Percentiles rank a stretch among this genome's conserved stretches.
Evolutionary conservation across 2,888 invertebrate species (phyloP).

Genomic region (Horisme vitalbata): DNA sequence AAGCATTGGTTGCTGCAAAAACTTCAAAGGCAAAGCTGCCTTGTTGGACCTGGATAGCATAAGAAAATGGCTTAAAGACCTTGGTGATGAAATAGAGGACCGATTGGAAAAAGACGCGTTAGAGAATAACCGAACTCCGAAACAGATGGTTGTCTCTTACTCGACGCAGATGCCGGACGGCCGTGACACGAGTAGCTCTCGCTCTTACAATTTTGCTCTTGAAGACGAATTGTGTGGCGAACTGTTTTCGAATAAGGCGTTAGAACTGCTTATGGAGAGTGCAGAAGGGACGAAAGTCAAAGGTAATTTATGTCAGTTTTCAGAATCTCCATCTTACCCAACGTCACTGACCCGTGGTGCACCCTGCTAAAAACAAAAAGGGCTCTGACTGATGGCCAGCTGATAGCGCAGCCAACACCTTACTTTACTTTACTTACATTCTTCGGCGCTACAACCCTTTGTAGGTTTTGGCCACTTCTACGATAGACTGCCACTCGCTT

Average conservation of each 20-base stretch:
- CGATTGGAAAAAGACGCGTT: constrained; percentile 90
- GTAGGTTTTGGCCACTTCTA: too few relatives aligned
- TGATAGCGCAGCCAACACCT: too few relatives aligned
- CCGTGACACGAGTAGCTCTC: constrained; percentile 85
- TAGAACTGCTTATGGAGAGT: constrained; percentile 86
- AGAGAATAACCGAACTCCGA: constrained; percentile 92
- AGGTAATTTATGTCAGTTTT: constrained; percentile 45
- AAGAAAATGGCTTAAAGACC: constrained; percentile 90
- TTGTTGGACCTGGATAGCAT: constrained; percentile 86
- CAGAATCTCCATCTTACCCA: too few relatives aligned
- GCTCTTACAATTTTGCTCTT: constrained; percentile 82
- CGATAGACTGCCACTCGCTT: too few relatives aligned
- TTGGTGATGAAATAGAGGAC: constrained; percentile 92
- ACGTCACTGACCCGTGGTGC: too few relatives aligned
- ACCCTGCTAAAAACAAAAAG: too few relatives aligned
- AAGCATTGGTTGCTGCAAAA: constrained; percentile 98
- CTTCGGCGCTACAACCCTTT: too few relatives aligned
- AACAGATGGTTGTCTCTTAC: constrained; percentile 90
- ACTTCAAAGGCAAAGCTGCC: constrained; percentile 92
- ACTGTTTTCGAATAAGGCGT: constrained; percentile 85
- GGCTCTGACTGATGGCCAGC: too few relatives aligned
- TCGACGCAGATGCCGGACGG: constrained; percentile 79
- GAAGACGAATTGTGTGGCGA: constrained; percentile 85
- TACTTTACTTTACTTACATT: too few relatives aligned
- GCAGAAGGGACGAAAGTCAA: constrained; percentile 65